Base-by-base conservation (phyloP, 2,888 invertebrate genomes). In the Epinotia brunnichana region DNA sequence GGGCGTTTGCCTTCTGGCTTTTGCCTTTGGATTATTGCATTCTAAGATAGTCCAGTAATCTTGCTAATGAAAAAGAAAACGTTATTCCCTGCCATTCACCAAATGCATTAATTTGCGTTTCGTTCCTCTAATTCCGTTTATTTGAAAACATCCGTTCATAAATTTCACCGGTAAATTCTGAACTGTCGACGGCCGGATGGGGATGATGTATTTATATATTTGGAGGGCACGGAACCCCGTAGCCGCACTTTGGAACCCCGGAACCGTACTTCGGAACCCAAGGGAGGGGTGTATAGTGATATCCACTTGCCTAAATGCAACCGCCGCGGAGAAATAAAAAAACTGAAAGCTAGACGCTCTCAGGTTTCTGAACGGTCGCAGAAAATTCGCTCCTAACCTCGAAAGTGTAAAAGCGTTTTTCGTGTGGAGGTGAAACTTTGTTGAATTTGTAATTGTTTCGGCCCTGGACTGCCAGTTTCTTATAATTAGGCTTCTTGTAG, bases 261-360 rank as follows among this genome's bases (percentile, higher is more conserved):
- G 44, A 15, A 4, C 44, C 44, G 48, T 3, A 48, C 48, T 48
- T 57, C 10, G 48, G 61, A 72, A 44, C 56, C 61, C 56, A 17
- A 11, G 62, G 48, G 68, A 48, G 56, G 60, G 56, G 41, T 51
- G 62, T 57, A 24, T 51, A 57, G 67, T 60, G 71, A 56, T 69
- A 70, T 73, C 73, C 73, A 73, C 63, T 73, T 73, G 68, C 73
- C 73, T 73, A 73, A 73, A 73, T 73, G 63, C 73, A 69, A 48
- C 70, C 53, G 53, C 56, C 54, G 53, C 59, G 21, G 60, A 48
- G 77, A 78, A 80, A 79, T 81, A 78, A 79, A 79, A n/a, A 78
- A 77, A 76, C 78, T 83, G 83, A 85, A 86, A 85, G 84, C 82
- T 83, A 83, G 84, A 82, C 82, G 79, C 80, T 78, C 81, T 83